Evolutionary conservation across 1,140 invertebrate species (phyloP).

Genomic region (Sycophaga agraensis): DNA sequence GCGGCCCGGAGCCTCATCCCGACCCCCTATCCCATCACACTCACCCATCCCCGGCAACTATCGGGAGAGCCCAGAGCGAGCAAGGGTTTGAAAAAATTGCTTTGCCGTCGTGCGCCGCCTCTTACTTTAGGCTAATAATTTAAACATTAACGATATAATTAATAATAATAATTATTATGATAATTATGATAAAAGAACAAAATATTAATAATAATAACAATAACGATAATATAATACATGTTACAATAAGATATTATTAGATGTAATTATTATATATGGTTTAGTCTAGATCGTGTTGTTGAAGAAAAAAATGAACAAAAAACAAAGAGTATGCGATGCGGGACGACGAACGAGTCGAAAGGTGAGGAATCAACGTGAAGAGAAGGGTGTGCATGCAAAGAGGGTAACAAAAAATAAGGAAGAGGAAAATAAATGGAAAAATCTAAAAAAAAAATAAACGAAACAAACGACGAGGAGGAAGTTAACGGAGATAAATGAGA

Average conservation of each 20-base stretch:
- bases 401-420: background rate
- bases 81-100: no score
- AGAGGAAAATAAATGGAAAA: background rate
- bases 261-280: constrained; percentile 61
- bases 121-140: constrained; percentile 59
- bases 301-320: constrained; percentile 53
- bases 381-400: constrained; percentile 5
- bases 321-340: constrained; percentile 21
- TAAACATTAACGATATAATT: constrained; percentile 34
- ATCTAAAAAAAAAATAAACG: constrained; percentile 8
- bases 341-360: background rate
- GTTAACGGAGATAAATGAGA: background rate
- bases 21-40: background rate
- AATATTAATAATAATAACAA: constrained; percentile 44
- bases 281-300: constrained; percentile 60
- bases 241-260: constrained; percentile 61
- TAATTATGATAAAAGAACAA: constrained; percentile 38
- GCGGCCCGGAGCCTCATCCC: constrained; percentile 45
- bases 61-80: constrained; percentile 7
- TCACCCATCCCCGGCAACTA: background rate
- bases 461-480: background rate
- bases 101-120: constrained; percentile 58
- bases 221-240: constrained; percentile 58
- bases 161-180: constrained; percentile 27
- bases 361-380: background rate